A percentile compares a stretch with the other conserved stretches of the same genome.
Evolutionary conservation across 2,113 vertebrate genomes (phyloP).

Genomic region (Eulemur rufifrons): DNA sequence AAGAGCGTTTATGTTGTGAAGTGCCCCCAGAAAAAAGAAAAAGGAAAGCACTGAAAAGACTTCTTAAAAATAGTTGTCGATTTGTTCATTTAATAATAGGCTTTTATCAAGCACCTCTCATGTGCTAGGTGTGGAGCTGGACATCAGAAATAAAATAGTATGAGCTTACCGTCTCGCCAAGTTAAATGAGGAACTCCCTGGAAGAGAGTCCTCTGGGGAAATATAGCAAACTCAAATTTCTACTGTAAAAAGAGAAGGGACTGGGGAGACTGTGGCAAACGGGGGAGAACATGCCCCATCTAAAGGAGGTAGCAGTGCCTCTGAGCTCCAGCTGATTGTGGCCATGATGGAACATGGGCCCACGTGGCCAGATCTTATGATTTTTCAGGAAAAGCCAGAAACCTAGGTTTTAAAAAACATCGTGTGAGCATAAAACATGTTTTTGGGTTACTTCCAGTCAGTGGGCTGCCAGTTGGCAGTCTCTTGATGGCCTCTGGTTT

Average conservation of each 20-base stretch:
- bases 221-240: not conserved
- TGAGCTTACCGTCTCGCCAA: not conserved
- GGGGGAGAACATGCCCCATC: too few relatives aligned
- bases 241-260: not conserved
- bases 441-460: not conserved
- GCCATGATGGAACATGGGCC: not conserved
- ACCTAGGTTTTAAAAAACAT: not conserved
- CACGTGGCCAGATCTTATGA: not conserved
- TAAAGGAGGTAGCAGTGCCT: not conserved
- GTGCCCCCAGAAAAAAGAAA: too few relatives aligned
- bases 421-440: not conserved
- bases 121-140: not conserved
- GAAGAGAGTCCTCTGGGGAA: not conserved
- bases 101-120: not conserved
- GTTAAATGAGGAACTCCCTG: not conserved
- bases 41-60: not conserved
- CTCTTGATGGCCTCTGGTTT: not conserved
- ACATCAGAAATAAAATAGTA: not conserved
- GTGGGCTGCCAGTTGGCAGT: not conserved
- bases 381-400: not conserved
- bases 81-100: not conserved
- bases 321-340: not conserved
- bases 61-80: not conserved
- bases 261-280: not conserved
- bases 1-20: too few relatives aligned